Conservation (phyloP, 2,888 invertebrate species). For the Ferdinandea cuprea region DNA sequence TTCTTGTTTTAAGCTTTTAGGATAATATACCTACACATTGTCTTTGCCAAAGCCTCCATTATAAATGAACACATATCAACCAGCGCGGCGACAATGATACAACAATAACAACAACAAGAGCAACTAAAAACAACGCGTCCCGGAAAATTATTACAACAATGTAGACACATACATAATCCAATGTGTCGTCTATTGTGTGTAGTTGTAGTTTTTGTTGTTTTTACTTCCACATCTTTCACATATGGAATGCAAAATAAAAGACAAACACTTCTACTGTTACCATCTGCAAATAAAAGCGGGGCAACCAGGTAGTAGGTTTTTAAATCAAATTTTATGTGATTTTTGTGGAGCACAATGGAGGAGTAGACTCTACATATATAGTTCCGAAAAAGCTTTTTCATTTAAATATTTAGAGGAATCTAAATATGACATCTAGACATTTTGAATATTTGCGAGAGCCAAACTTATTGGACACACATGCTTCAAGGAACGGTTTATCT, state of each 20-base stretch:
- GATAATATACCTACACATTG: not conserved
- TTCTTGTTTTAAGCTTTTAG: slow-evolving; percentile 8
- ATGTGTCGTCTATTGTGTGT: no score
- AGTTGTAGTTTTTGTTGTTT: slow-evolving; percentile 16
- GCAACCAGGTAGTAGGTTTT: slow-evolving; percentile 7
- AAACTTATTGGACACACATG: not conserved
- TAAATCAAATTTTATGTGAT: slow-evolving; percentile 12
- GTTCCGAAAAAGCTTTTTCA: not conserved
- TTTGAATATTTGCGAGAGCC: not conserved
- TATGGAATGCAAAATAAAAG: not conserved
- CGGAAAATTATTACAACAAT: slow-evolving; percentile 33
- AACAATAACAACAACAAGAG: slow-evolving; percentile 10
- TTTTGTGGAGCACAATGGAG: not conserved
- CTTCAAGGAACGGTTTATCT: not conserved
- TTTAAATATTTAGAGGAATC: slow-evolving; percentile 3
- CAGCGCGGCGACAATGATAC: not conserved
- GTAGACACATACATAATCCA: slow-evolving; percentile 1
- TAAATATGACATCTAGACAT: not conserved
- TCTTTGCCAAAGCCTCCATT: slow-evolving; percentile 13
- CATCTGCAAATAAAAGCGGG: slow-evolving; percentile 21
- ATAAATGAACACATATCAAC: not conserved
- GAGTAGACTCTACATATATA: slow-evolving; percentile 1
- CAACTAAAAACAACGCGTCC: no score
- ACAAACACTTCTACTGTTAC: slow-evolving; percentile 10
- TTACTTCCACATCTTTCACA: not conserved